These are phyloP conservation scores for Chaetodon trifasciatus DNA, from an alignment of 2,797 vertebrate genomes.

Conservation along the genomic window DNA sequence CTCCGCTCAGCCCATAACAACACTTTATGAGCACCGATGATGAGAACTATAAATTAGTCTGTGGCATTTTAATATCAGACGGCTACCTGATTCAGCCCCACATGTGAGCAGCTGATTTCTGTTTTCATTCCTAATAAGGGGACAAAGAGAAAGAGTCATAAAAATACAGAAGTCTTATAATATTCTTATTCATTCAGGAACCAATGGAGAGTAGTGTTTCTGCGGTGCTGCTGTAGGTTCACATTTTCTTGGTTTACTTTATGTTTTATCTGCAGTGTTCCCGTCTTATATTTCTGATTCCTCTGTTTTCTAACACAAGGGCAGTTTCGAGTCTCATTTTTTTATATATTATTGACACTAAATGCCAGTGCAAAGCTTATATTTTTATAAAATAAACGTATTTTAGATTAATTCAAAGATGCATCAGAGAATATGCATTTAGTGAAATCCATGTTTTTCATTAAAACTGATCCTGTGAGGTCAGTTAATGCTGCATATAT, in stretches of 20 bases:
- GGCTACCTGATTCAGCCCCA: slow-evolving; percentile 23
- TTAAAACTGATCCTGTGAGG: not conserved
- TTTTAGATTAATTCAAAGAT: not conserved
- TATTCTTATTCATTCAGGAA: no score
- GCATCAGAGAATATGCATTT: not conserved
- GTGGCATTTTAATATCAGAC: slow-evolving; percentile 47
- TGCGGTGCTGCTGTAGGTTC: not conserved
- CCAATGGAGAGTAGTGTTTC: not conserved
- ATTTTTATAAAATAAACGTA: not conserved
- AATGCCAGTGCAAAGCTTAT: not conserved
- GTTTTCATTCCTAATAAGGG: not conserved
- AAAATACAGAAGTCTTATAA: no score
- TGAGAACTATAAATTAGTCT: slow-evolving; percentile 56
- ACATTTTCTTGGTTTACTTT: not conserved
- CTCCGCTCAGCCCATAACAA: slow-evolving; percentile 67
- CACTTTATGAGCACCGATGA: slow-evolving; percentile 63
- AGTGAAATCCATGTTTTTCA: not conserved
- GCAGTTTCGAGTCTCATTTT: not conserved
- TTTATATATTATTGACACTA: not conserved
- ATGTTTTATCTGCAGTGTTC: not conserved
- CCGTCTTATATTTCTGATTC: not conserved
- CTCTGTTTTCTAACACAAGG: no score
- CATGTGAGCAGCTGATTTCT: slow-evolving; percentile 32
- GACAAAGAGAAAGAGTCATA: not conserved
- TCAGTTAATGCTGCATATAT: not conserved